Evolutionary conservation across 53 echinoderm and acorn worm genomes (phyloP).

Genomic region (Arbacia lixula): DNA sequence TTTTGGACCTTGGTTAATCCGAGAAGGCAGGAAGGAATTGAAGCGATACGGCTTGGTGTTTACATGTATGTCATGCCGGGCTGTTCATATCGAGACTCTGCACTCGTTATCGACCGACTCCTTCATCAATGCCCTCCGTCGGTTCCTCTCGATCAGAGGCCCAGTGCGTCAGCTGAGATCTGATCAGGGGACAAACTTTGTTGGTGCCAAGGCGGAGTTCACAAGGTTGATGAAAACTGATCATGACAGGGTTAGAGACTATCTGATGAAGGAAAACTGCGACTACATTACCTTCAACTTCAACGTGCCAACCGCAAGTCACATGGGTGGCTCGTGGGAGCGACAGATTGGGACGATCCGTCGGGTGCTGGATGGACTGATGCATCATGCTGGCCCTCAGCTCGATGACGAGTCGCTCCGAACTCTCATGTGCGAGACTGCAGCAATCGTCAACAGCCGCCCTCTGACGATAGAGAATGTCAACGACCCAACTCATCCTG

Average conservation of each 20-base stretch:
- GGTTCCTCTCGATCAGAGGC: conserved; percentile 63
- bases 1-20: conserved; percentile 68
- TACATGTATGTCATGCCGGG: conserved; percentile 70
- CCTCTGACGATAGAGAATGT: conserved; percentile 56
- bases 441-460: conserved; percentile 48
- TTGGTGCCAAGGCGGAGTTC: conserved; percentile 58
- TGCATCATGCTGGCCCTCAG: conserved; percentile 35
- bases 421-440: conserved; percentile 54
- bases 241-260: conserved; percentile 35
- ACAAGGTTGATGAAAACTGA: conserved; percentile 40
- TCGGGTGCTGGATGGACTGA: conserved; percentile 35
- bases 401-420: conserved; percentile 56
- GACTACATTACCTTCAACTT: conserved; percentile 56
- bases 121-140: conserved; percentile 67
- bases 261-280: conserved; percentile 37
- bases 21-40: conserved; percentile 63
- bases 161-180: conserved; percentile 68
- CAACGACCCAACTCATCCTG: conserved; percentile 32
- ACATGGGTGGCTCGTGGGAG: conserved; percentile 61
- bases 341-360: conserved; percentile 56
- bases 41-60: conserved; percentile 77
- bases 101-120: conserved; percentile 57
- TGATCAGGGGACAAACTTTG: conserved; percentile 71
- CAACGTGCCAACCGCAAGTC: conserved; percentile 56
- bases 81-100: conserved; percentile 69